These are phyloP conservation scores for Tolypeutes matacus DNA, from an alignment of 2,797 vertebrate genomes.

Conservation along the genomic window DNA sequence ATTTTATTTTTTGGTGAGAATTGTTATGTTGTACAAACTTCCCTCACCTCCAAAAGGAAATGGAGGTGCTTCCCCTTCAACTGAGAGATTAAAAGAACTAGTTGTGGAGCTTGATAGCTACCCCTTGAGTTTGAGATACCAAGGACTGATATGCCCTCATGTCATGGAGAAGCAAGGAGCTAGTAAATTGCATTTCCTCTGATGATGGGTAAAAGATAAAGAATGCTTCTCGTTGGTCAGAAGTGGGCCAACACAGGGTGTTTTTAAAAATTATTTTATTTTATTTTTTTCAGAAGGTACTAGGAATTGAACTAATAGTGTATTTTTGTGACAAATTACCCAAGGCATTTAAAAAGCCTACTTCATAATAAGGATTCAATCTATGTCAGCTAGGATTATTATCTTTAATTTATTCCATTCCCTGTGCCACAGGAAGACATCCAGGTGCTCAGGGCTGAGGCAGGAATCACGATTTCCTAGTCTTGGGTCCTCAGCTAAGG, in stretches of 20 bases:
- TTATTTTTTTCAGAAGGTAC: too few species aligned
- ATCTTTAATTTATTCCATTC: not conserved
- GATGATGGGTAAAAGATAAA: not conserved
- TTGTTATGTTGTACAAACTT: not conserved
- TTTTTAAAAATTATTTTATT: too few species aligned
- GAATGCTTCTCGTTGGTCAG: not conserved
- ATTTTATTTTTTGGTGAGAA: not conserved
- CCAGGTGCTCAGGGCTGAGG: not conserved
- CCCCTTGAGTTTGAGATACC: not conserved
- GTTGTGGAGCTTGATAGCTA: not conserved
- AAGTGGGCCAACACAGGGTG: not conserved
- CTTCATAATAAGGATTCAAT: not conserved
- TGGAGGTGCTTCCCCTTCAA: not conserved
- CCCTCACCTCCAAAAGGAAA: not conserved
- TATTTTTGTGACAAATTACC: not conserved
- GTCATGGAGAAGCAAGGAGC: not conserved
- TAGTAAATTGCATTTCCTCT: not conserved
- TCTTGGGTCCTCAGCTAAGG: not conserved
- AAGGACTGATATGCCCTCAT: not conserved
- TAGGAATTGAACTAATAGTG: too few species aligned
- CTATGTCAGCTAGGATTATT: not conserved
- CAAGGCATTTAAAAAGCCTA: not conserved
- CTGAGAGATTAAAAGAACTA: not conserved
- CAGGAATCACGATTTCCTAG: not conserved
- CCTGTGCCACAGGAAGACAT: accelerated